Conservation (phyloP, 53 echinoderm and acorn worm genomes). For the Holothuria scabra region DNA sequence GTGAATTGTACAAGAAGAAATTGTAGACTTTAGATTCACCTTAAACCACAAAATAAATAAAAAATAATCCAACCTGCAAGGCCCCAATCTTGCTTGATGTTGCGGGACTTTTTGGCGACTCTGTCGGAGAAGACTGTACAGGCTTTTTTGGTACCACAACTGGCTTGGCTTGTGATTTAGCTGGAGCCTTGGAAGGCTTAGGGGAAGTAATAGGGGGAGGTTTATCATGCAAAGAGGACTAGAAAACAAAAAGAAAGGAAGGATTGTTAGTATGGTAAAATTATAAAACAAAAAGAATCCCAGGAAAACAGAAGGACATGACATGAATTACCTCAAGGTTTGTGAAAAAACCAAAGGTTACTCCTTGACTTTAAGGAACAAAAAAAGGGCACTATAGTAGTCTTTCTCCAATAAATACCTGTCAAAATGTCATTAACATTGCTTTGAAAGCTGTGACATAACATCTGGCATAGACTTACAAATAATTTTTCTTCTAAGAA, state of each 20-base stretch:
- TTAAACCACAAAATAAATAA: background rate
- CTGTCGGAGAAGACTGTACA: constrained; percentile 8
- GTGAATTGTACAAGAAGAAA: no score
- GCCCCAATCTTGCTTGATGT: constrained; percentile 31
- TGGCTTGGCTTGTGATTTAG: constrained; percentile 32
- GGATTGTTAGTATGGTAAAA: background rate
- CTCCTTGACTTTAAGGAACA: no score
- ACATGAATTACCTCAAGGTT: no score
- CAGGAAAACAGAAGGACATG: no score
- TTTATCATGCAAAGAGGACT: constrained; percentile 44
- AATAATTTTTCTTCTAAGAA: no score
- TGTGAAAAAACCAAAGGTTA: no score
- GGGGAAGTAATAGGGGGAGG: constrained; percentile 33
- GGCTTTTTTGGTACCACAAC: background rate
- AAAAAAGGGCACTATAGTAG: no score
- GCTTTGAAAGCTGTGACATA: no score
- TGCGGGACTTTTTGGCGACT: constrained; percentile 37
- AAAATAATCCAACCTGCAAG: constrained; percentile 34
- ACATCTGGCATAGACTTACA: no score
- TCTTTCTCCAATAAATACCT: no score
- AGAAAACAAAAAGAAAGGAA: background rate
- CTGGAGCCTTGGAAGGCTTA: constrained; percentile 35
- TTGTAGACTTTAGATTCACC: background rate
- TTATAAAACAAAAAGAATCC: no score
- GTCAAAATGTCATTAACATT: no score